Evolutionary conservation across 2,888 invertebrate species (phyloP).

Genomic region (Bimastos eiseni): DNA sequence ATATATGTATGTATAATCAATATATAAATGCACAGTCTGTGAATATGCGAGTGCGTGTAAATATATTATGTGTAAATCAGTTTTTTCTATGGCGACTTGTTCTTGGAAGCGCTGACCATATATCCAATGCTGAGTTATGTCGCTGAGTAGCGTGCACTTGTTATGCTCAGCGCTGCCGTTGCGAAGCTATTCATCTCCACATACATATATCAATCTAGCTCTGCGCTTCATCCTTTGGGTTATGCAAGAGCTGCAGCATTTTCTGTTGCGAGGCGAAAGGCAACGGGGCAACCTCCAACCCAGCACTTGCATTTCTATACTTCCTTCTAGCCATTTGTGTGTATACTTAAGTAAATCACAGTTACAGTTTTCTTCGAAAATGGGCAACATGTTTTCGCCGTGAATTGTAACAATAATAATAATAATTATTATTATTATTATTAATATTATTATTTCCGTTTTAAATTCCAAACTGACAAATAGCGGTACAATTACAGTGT

Average conservation of each 20-base stretch:
- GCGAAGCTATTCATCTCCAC: neutral
- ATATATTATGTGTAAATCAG: neutral
- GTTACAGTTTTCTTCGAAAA: no score
- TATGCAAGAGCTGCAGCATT: neutral
- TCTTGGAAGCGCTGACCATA: neutral
- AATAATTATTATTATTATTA: no score
- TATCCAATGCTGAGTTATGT: neutral
- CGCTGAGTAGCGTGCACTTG: neutral
- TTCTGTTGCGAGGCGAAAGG: neutral
- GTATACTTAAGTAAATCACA: no score
- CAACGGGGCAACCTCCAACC: no score
- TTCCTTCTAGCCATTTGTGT: no score
- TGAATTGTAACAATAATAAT: no score
- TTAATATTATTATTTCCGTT: no score
- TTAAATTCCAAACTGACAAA: no score
- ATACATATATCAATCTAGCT: neutral
- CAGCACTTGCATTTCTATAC: no score
- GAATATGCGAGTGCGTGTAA: neutral
- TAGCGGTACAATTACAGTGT: no score
- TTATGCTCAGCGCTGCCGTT: neutral
- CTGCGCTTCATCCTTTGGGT: neutral
- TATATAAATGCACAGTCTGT: neutral
- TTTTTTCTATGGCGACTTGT: neutral
- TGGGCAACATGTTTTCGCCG: no score
- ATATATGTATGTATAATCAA: no score